Conservation (phyloP, 2,797 vertebrate species). For the Spondyliosoma cantharus region DNA sequence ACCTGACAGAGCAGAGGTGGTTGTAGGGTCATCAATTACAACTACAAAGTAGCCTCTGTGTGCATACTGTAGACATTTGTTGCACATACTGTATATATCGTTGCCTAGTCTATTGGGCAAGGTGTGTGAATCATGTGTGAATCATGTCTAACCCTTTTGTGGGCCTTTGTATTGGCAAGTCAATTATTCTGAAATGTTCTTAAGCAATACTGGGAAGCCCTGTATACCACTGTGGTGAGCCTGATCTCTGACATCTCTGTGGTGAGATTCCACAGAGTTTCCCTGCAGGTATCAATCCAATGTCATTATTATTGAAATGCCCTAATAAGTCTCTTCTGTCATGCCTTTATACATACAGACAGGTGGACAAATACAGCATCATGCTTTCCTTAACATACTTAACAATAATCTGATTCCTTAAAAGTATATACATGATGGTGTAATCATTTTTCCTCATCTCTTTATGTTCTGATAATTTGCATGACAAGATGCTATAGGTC, state of each 20-base stretch:
- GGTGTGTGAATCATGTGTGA: neutral
- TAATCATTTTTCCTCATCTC: neutral
- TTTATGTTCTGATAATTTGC: neutral
- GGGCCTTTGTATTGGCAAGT: neutral
- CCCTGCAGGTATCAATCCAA: neutral
- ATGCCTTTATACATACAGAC: neutral
- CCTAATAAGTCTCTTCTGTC: neutral
- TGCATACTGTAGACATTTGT: neutral
- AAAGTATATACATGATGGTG: neutral
- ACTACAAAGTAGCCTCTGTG: slow-evolving; percentile 8
- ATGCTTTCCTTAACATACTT: neutral
- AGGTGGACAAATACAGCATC: neutral
- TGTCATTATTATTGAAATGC: neutral
- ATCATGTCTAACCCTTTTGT: slow-evolving; percentile 1
- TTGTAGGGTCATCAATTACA: slow-evolving; percentile 11
- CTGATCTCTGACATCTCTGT: slow-evolving; percentile 1
- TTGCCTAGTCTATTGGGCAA: neutral
- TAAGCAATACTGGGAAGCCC: neutral
- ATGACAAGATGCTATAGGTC: neutral
- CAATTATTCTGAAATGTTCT: neutral
- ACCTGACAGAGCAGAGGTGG: slow-evolving; percentile 4
- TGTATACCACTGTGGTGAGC: neutral
- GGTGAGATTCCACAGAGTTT: neutral
- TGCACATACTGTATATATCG: neutral
- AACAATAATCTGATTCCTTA: neutral